Conservation (phyloP, 1,140 invertebrate species). For the Drosophila kurseongensis region DNA sequence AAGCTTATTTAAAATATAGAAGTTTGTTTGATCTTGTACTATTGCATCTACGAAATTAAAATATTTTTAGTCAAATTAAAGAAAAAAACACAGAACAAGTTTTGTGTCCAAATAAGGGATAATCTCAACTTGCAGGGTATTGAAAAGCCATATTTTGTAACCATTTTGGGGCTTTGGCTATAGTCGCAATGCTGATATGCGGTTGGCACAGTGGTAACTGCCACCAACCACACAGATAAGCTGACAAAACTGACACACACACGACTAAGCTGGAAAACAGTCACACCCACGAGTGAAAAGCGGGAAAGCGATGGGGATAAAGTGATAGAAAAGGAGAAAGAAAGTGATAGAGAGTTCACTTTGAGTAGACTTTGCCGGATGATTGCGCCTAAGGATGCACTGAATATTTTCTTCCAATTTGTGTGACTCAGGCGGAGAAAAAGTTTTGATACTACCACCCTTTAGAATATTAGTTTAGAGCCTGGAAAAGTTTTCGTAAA, state of each 20-base stretch:
- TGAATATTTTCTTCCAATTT: constrained; percentile 16
- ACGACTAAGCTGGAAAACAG: constrained; percentile 26
- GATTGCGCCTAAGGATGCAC: constrained; percentile 34
- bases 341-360: constrained; percentile 18
- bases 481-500: constrained; percentile 29
- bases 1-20: too few relatives aligned
- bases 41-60: too few relatives aligned
- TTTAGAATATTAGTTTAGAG: constrained; percentile 14
- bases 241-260: constrained; percentile 25
- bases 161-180: constrained; percentile 26
- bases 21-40: too few relatives aligned
- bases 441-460: constrained; percentile 21
- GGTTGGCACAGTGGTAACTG: constrained; percentile 22
- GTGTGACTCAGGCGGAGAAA: neutral
- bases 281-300: constrained; percentile 16
- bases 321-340: neutral
- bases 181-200: constrained; percentile 46
- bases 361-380: constrained; percentile 30
- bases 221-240: constrained; percentile 14
- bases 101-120: neutral
- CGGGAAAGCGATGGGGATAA: neutral
- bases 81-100: too few relatives aligned
- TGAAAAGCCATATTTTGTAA: constrained; percentile 22
- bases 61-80: too few relatives aligned
- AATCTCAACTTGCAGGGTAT: constrained; percentile 8